Conservation (phyloP, 2,797 vertebrate genomes). For the Eidolon dupreanum region DNA sequence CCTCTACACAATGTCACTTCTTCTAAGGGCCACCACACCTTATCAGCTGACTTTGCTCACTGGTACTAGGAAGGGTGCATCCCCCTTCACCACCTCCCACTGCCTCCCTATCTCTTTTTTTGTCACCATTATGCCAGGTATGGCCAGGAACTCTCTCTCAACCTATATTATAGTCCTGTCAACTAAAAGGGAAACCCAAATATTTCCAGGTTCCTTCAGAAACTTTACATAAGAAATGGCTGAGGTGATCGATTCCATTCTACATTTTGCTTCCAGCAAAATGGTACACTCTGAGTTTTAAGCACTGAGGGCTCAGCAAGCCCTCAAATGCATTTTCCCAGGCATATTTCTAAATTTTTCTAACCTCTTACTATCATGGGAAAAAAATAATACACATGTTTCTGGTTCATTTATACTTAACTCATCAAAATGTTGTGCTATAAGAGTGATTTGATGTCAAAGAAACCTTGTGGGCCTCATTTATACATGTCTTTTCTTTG, state of each 20-base stretch:
- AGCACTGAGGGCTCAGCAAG: background rate
- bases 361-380: conserved; percentile 71
- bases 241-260: background rate
- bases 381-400: conserved; percentile 78
- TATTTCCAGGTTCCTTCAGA: background rate
- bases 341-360: conserved; percentile 66
- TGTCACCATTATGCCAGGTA: background rate
- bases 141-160: background rate
- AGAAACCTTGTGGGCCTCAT: conserved; percentile 75
- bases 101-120: background rate
- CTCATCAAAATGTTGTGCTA: conserved; percentile 73
- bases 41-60: background rate
- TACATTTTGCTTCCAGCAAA: conserved; percentile 49
- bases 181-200: background rate
- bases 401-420: conserved; percentile 80
- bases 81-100: background rate
- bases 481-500: conserved; percentile 77
- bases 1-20: background rate
- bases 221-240: background rate
- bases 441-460: conserved; percentile 72
- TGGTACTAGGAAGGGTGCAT: background rate
- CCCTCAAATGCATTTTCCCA: conserved; percentile 68
- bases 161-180: background rate
- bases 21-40: background rate
- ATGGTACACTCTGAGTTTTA: conserved; percentile 26